Conservation (phyloP, 92 coral and sea anemone species). For the Parazoanthus darwini region DNA sequence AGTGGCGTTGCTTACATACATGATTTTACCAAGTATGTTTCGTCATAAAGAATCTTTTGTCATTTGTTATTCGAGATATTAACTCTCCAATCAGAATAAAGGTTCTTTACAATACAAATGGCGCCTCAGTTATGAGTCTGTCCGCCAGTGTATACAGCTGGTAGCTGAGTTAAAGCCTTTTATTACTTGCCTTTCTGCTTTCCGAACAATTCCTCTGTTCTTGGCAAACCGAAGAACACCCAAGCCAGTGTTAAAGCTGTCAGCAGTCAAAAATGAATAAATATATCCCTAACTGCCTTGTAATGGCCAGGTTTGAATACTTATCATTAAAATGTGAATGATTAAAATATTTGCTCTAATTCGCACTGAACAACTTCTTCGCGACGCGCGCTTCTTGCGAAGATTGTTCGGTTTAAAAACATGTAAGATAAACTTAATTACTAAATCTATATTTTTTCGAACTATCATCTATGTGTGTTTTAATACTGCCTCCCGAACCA, state of each 20-base stretch:
- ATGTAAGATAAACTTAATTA: background rate
- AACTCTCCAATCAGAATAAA: slow-evolving; percentile 45
- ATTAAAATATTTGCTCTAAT: background rate
- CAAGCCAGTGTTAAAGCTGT: background rate
- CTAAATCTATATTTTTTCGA: background rate
- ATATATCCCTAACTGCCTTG: slow-evolving; percentile 3
- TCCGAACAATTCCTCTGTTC: slow-evolving; percentile 5
- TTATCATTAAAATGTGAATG: slow-evolving; percentile 14
- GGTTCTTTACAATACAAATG: slow-evolving; percentile 32
- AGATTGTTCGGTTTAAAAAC: background rate
- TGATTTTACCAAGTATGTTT: slow-evolving; percentile 43
- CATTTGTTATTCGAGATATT: slow-evolving; percentile 37
- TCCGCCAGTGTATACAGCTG: slow-evolving; percentile 37
- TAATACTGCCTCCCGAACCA: background rate
- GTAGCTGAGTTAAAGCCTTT: background rate
- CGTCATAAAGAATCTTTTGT: slow-evolving; percentile 43
- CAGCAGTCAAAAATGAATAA: slow-evolving; percentile 21
- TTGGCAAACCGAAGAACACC: background rate
- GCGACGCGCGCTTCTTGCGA: background rate
- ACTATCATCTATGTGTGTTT: background rate
- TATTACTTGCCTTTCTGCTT: slow-evolving; percentile 13
- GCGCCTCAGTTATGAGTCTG: slow-evolving; percentile 38
- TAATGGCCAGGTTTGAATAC: background rate
- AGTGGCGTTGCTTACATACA: slow-evolving; percentile 31
- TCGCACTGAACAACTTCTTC: background rate